Evolutionary conservation across 2,797 vertebrate species (phyloP).

Genomic region (Cephalopachus bancanus): DNA sequence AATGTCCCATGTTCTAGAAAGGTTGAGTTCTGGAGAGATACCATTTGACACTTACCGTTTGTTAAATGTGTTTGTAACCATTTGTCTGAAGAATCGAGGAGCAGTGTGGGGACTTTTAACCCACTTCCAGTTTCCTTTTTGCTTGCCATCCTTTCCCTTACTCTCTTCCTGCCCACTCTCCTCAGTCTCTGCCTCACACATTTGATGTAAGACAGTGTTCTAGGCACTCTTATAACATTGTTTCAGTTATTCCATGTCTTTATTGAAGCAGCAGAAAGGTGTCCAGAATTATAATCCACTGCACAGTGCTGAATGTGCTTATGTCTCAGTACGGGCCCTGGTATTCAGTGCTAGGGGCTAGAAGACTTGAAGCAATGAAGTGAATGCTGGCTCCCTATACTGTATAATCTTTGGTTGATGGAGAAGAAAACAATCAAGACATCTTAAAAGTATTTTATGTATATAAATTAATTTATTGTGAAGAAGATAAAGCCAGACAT

Average conservation of each 20-base stretch:
- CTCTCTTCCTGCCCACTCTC: neutral
- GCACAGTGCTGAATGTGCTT: conserved; percentile 30
- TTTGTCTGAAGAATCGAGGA: conserved; percentile 1
- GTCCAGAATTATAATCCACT: conserved; percentile 8
- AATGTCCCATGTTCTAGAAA: neutral
- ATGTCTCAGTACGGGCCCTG: neutral
- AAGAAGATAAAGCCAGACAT: conserved; percentile 27
- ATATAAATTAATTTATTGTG: conserved; percentile 16
- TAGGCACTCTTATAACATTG: neutral
- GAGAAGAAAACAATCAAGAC: conserved; percentile 50
- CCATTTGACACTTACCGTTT: conserved; percentile 37
- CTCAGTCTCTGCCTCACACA: neutral
- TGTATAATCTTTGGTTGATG: neutral
- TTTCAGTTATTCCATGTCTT: conserved; percentile 38
- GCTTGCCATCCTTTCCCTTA: neutral
- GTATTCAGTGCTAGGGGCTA: neutral
- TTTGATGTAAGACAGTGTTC: neutral
- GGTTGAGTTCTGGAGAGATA: conserved; percentile 33
- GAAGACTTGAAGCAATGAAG: conserved; percentile 51
- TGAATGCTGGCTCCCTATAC: conserved; percentile 7
- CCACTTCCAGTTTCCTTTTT: conserved; percentile 10
- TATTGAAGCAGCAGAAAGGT: conserved; percentile 8
- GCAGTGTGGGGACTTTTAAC: neutral
- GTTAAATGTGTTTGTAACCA: neutral
- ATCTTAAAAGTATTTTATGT: neutral